Conservation (phyloP, 1,140 invertebrate species). For the Tetranychus urticae region DNA sequence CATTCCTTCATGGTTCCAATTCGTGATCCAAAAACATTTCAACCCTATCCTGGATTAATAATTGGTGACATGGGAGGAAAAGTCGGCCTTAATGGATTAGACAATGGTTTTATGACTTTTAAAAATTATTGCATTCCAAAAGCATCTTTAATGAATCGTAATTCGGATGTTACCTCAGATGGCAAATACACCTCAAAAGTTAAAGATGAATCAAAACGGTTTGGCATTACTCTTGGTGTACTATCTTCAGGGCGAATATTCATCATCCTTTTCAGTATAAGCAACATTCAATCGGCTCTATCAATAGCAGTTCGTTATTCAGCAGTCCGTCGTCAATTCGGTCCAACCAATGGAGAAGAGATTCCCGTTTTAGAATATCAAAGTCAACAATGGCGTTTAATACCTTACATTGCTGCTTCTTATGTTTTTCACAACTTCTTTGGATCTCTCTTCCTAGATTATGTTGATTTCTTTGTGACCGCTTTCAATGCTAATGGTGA, state of each 20-base stretch:
- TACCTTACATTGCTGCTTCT: slow-evolving; percentile 61
- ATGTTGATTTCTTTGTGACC: slow-evolving; percentile 27
- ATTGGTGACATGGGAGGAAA: slow-evolving; percentile 74
- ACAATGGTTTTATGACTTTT: slow-evolving; percentile 74
- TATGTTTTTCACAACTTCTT: slow-evolving; percentile 50
- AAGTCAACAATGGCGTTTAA: slow-evolving; percentile 64
- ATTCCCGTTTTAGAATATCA: slow-evolving; percentile 72
- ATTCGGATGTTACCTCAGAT: slow-evolving; percentile 56
- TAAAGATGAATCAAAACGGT: slow-evolving; percentile 7
- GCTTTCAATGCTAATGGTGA: slow-evolving; percentile 23
- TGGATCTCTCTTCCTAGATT: slow-evolving; percentile 27
- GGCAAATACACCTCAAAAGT: slow-evolving; percentile 45
- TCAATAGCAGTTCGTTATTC: slow-evolving; percentile 72
- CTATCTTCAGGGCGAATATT: slow-evolving; percentile 55
- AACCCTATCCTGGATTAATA: slow-evolving; percentile 43
- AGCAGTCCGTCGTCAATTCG: slow-evolving; percentile 68
- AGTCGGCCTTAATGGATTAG: slow-evolving; percentile 58
- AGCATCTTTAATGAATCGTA: slow-evolving; percentile 56
- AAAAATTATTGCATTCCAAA: slow-evolving; percentile 58
- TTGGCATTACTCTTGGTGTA: slow-evolving; percentile 33
- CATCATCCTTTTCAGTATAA: slow-evolving; percentile 36
- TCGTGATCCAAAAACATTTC: slow-evolving; percentile 43
- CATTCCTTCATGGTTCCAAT: slow-evolving; percentile 63
- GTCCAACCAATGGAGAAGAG: slow-evolving; percentile 33
- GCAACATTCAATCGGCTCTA: slow-evolving; percentile 41